Conservation (phyloP, 2,113 vertebrate genomes). For the Rhadina sibilatrix region DNA sequence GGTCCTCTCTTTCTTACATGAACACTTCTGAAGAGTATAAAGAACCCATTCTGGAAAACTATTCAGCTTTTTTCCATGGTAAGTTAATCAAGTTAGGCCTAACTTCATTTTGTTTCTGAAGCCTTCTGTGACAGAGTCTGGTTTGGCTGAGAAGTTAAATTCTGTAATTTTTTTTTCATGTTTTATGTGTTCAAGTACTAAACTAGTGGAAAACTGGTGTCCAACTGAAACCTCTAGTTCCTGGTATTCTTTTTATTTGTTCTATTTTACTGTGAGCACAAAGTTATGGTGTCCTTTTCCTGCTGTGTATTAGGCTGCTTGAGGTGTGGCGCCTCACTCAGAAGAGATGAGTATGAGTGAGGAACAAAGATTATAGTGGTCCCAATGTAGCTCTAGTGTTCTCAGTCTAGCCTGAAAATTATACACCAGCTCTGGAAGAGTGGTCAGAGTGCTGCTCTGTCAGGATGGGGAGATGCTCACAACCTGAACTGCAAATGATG, state of each 20-base stretch:
- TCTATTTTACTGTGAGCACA: not conserved
- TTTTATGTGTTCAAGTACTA: conserved; percentile 42
- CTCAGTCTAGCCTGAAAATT: not conserved
- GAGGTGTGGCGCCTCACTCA: not conserved
- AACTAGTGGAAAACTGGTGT: conserved; percentile 10
- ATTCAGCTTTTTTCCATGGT: not conserved
- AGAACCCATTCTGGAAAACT: not conserved
- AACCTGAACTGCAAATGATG: not conserved
- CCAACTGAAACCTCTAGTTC: conserved; percentile 35
- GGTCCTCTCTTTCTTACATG: not conserved
- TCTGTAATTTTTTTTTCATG: not conserved
- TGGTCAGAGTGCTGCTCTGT: not conserved
- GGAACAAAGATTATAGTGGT: not conserved
- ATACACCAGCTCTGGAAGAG: not conserved
- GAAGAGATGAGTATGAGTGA: not conserved
- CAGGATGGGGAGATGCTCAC: not conserved
- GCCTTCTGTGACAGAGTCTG: not conserved
- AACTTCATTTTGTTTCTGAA: not conserved
- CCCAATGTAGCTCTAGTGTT: not conserved
- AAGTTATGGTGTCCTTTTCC: not conserved
- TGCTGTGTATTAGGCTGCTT: not conserved
- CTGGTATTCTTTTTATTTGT: not conserved
- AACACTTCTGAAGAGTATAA: not conserved
- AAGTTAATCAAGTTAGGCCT: not conserved
- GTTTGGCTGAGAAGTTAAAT: conserved; percentile 40